A percentile compares a stretch with the other conserved stretches of the same genome.
phyloP scores from a whole-genome alignment of 2,888 invertebrate genomes.

The Apotomis turbidana region DNA sequence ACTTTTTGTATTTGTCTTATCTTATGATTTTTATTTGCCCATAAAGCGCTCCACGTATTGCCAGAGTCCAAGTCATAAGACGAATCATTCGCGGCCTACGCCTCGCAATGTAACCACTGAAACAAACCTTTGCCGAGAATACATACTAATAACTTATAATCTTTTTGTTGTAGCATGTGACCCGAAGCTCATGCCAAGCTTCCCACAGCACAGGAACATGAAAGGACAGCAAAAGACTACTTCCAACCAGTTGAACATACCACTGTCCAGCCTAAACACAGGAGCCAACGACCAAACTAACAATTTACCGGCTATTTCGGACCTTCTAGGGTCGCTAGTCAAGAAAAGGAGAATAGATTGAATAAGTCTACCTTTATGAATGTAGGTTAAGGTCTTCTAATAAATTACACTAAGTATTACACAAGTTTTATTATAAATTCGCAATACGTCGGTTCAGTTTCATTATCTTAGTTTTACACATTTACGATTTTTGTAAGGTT shows the following conservation, averaged over 20 bases:
- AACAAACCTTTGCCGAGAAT: no score
- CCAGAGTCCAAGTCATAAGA: no score
- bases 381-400: constrained; percentile 44
- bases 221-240: constrained; percentile 77
- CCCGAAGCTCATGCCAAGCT: constrained; percentile 98
- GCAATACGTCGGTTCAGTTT: constrained; percentile 48
- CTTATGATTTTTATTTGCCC: no score
- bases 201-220: constrained; percentile 97
- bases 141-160: no score
- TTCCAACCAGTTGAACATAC: constrained; percentile 74
- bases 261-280: constrained; percentile 79
- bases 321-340: constrained; percentile 91
- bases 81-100: no score
- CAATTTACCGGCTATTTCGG: constrained; percentile 91
- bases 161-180: constrained; percentile 91
- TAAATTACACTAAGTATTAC: constrained; percentile 46
- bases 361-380: constrained; percentile 49
- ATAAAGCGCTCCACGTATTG: no score
- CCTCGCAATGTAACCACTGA: no score
- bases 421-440: constrained; percentile 52
- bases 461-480: constrained; percentile 44
- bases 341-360: constrained; percentile 91
- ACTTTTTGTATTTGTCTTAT: no score
- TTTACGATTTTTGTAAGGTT: constrained; percentile 52
- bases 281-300: constrained; percentile 88